phyloP scores from a whole-genome alignment of 23 tunicate species.

The Corella eumyota region DNA sequence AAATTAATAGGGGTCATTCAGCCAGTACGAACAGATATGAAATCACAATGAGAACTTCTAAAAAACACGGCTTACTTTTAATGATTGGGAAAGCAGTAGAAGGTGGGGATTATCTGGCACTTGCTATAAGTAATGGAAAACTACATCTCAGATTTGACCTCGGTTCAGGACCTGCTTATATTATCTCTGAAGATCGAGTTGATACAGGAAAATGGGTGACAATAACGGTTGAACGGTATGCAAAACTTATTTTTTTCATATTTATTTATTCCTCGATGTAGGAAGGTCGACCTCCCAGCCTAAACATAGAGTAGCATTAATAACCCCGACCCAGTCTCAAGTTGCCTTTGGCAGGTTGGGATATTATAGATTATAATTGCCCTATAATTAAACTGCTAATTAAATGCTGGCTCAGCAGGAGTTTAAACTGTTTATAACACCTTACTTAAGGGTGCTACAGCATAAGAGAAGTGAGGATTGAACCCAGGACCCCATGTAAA shows the following conservation, averaged over 20 bases:
- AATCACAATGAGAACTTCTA: conserved; percentile 24
- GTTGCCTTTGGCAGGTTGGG: neutral
- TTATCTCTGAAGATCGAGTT: conserved; percentile 26
- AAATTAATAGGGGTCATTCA: no score
- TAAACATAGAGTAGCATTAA: no score
- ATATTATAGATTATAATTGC: neutral
- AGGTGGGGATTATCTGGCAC: conserved; percentile 32
- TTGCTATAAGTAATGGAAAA: conserved; percentile 29
- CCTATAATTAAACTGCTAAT: no score
- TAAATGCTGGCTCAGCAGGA: no score
- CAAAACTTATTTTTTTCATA: neutral
- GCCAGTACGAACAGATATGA: conserved; percentile 35
- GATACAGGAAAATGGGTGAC: conserved; percentile 22
- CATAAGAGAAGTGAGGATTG: no score
- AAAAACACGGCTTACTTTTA: conserved; percentile 40
- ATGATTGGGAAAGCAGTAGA: conserved; percentile 38
- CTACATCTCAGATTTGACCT: conserved; percentile 45
- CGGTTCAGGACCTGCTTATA: conserved; percentile 70
- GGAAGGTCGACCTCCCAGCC: no score
- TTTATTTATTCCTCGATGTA: neutral
- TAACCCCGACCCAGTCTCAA: no score
- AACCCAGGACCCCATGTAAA: no score
- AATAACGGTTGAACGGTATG: conserved; percentile 18
- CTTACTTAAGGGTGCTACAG: no score
- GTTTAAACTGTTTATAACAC: no score